A percentile compares a stretch with the other conserved stretches of the same genome.
Evolutionary conservation across 2,797 vertebrate genomes (phyloP).

Genomic region (Zalophus californianus): DNA sequence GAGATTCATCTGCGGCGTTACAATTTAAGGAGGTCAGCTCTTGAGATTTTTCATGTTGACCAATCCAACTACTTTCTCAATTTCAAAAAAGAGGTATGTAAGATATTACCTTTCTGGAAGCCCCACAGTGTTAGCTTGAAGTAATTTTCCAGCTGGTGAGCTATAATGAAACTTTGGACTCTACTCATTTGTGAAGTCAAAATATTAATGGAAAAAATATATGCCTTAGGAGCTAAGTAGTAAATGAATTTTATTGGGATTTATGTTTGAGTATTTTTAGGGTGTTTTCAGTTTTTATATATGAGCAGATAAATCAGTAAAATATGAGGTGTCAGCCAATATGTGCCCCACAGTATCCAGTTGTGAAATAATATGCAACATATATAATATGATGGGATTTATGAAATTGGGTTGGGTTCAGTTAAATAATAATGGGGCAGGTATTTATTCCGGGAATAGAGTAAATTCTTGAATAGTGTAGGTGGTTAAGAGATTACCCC

Average conservation of each 20-base stretch:
- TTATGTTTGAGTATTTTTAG: neutral
- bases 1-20: slow-evolving; percentile 97
- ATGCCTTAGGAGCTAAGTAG: neutral
- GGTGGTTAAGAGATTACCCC: neutral
- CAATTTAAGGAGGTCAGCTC: slow-evolving; percentile 96
- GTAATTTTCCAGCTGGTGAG: slow-evolving; percentile 37
- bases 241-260: slow-evolving; percentile 3
- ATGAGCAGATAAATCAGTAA: neutral
- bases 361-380: neutral
- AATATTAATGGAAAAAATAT: slow-evolving; percentile 9
- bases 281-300: neutral
- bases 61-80: slow-evolving; percentile 99
- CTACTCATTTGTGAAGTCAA: neutral
- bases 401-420: slow-evolving; percentile 25
- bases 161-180: slow-evolving; percentile 38
- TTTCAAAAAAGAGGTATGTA: slow-evolving; percentile 96
- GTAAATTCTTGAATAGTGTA: slow-evolving; percentile 41
- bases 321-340: neutral
- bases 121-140: slow-evolving; percentile 6
- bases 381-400: slow-evolving; percentile 8
- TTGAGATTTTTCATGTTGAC: slow-evolving; percentile 98
- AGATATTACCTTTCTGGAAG: neutral
- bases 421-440: neutral
- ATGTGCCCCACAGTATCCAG: neutral
- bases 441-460: neutral